Base-by-base conservation (phyloP, 2,888 invertebrate species). In the Euzophera pinguis region DNA sequence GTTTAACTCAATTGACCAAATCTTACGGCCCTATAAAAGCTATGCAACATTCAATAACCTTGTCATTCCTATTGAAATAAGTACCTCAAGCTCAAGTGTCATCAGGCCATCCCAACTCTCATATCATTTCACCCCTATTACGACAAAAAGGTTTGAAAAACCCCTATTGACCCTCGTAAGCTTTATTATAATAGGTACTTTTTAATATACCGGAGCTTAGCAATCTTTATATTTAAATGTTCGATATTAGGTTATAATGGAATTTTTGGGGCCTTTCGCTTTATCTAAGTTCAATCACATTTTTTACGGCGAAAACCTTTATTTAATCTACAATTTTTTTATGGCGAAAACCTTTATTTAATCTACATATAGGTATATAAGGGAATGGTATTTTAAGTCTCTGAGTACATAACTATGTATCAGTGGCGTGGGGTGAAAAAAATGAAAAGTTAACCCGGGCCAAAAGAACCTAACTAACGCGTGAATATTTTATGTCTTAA, bases 181-280 rank as follows among this genome's bases (percentile, higher is more conserved):
- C 52, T 59, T 61, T 65, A 59, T 57, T 56, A 57, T 52, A 52
- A 22, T 22, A 5, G 22, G 48, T 50, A 63, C 61, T 59, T 63
- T 65, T 62, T 53, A 55, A 60, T 55, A 56, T 50, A 39, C 16
- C 34, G 3, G 22, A 12, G 27, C 13, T 43, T 29, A 8, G 27
- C 29, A 43, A 43, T 29, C 43, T 43, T 29, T 8, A 13, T 43
- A 43, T 29, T 29, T 29, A 43, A 43, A 43, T 12, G 42, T 43
- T 13, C 29, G 47, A 47, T 47, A 47, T 35, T 16, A 17, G 47
- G 7, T 47, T 43, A 29, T 43, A 43, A 29, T 43, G 43, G 43
- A 43, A 12, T 27, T 13, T 38, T 38, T 12, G 3, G 13, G 14
- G 1, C 37, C 37, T 38, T 38, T 38, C 37, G 35, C 12, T 37